These are phyloP conservation scores for Buphagus erythrorhynchus DNA, from an alignment of 2,797 vertebrate species.

Conservation along the genomic window DNA sequence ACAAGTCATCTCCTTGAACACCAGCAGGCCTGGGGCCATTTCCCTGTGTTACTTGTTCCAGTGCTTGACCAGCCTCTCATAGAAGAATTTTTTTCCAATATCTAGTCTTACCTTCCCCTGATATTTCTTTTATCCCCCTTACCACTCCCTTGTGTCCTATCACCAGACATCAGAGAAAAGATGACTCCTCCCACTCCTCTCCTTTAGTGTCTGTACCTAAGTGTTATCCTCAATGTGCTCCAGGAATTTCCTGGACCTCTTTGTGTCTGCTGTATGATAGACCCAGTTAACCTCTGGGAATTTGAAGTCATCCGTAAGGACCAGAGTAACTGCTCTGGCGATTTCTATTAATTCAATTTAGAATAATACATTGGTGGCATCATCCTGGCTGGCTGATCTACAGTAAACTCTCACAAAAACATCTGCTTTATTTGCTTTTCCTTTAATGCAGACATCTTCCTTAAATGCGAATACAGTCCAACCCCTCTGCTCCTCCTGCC, in stretches of 20 bases:
- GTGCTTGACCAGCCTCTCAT: neutral
- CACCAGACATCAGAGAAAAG: neutral
- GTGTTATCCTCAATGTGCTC: neutral
- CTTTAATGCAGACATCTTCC: neutral
- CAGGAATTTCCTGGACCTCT: neutral
- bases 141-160: neutral
- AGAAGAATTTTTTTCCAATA: neutral
- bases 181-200: neutral
- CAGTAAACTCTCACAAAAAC: neutral
- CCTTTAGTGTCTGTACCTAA: neutral
- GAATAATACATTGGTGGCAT: neutral
- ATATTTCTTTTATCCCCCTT: neutral
- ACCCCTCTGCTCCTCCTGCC: rapidly evolving
- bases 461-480: neutral
- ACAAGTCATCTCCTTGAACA: neutral
- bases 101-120: neutral
- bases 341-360: neutral
- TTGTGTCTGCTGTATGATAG: neutral
- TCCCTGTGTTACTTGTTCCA: neutral
- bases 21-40: neutral
- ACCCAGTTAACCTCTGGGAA: neutral
- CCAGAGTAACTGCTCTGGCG: neutral
- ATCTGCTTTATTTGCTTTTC: neutral
- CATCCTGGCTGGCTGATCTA: neutral
- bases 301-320: neutral